Evolutionary conservation across 2,113 vertebrate species (phyloP).

Genomic region (Syrmaticus mikado): DNA sequence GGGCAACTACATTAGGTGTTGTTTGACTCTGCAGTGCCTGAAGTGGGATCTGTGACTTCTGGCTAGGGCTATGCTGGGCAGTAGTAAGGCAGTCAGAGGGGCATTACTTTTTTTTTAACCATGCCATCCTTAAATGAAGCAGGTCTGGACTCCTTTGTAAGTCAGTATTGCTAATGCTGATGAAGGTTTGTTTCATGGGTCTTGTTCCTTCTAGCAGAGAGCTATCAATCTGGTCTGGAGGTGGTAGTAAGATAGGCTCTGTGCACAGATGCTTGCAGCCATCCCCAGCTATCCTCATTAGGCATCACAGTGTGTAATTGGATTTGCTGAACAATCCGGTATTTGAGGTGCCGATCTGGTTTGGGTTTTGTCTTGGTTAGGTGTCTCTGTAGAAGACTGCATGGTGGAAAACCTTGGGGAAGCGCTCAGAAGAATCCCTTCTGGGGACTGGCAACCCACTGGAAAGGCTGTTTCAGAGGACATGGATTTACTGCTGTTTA

Average conservation of each 20-base stretch:
- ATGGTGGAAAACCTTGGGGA: background rate
- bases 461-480: background rate
- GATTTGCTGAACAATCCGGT: background rate
- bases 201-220: slow-evolving; percentile 15
- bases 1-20: background rate
- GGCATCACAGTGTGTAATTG: background rate
- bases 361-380: background rate
- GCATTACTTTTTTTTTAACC: background rate
- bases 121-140: background rate
- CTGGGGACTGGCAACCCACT: background rate
- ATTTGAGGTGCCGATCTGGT: fast-evolving
- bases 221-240: background rate
- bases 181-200: background rate
- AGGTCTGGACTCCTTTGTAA: background rate
- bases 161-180: background rate
- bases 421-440: background rate
- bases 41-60: background rate
- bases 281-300: background rate
- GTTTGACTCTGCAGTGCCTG: background rate
- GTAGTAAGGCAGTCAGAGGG: background rate
- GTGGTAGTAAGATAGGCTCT: background rate
- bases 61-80: background rate
- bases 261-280: background rate
- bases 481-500: background rate
- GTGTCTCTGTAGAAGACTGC: background rate